These are phyloP conservation scores for Zoanthus solanderi DNA, from an alignment of 92 coral and sea anemone genomes.

Conservation along the genomic window DNA sequence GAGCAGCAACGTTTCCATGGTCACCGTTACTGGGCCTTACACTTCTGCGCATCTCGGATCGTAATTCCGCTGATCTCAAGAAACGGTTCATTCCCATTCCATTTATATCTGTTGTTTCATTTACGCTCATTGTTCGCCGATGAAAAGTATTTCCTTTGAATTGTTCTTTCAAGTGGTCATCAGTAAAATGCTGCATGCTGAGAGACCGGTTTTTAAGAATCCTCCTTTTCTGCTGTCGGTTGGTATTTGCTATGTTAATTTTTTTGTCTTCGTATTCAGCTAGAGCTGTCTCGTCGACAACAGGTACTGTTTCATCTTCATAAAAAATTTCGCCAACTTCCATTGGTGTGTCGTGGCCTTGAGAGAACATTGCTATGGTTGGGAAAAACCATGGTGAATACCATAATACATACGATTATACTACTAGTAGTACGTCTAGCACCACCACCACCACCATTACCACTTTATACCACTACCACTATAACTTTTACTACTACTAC, in stretches of 20 bases:
- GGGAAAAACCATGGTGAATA: neutral
- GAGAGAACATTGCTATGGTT: neutral
- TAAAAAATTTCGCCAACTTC: neutral
- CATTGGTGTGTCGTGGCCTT: neutral
- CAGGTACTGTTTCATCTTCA: neutral
- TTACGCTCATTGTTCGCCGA: constrained; percentile 24
- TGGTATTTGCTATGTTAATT: neutral
- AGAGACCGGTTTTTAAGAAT: constrained; percentile 30
- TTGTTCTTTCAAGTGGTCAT: neutral
- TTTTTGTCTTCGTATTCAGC: neutral
- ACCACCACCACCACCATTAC: no score
- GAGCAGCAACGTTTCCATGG: constrained; percentile 27
- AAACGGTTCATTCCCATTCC: neutral
- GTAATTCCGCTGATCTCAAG: constrained; percentile 9
- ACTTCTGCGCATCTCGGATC: constrained; percentile 45
- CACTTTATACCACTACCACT: no score
- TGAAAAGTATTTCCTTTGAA: neutral
- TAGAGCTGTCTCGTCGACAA: constrained; percentile 20
- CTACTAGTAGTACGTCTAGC: neutral
- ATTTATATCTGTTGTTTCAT: neutral
- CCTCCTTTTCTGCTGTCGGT: neutral
- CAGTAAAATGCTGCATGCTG: constrained; percentile 11
- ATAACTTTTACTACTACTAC: no score
- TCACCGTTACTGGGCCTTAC: constrained; percentile 14
- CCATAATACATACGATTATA: no score